Evolutionary conservation across 1,140 invertebrate species (phyloP).

Genomic region (Pectinophora gossypiella): DNA sequence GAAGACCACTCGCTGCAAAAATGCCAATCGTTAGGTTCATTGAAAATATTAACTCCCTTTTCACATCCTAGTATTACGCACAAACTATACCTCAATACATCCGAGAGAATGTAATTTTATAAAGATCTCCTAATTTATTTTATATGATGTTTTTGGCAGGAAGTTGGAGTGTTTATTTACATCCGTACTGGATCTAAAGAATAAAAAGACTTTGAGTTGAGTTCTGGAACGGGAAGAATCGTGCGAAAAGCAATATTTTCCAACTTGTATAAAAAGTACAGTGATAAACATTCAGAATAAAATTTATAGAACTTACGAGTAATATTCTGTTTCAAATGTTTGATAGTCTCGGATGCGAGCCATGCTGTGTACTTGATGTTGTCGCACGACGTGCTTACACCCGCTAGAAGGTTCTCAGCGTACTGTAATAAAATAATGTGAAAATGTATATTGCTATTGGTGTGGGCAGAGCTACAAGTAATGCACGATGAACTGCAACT

Average conservation of each 20-base stretch:
- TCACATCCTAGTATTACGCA: too few species aligned
- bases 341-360: constrained; percentile 82
- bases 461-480: too few species aligned
- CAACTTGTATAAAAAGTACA: too few species aligned
- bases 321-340: constrained; percentile 74
- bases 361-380: constrained; percentile 80
- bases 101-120: too few species aligned
- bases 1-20: constrained; percentile 50
- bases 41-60: too few species aligned
- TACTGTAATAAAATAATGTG: constrained; percentile 65
- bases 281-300: too few species aligned
- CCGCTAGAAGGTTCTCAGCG: constrained; percentile 85
- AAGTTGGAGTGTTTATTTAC: neutral
- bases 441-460: too few species aligned
- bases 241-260: too few species aligned
- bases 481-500: too few species aligned
- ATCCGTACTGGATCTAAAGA: neutral
- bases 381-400: constrained; percentile 75
- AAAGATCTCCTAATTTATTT: neutral
- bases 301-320: constrained; percentile 49
- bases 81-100: too few species aligned
- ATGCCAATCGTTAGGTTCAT: neutral
- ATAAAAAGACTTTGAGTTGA: too few species aligned
- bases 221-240: too few species aligned
- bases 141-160: neutral